These are phyloP conservation scores for Lordiphosa andalusiaca DNA, from an alignment of 2,888 invertebrate species.

Conservation along the genomic window DNA sequence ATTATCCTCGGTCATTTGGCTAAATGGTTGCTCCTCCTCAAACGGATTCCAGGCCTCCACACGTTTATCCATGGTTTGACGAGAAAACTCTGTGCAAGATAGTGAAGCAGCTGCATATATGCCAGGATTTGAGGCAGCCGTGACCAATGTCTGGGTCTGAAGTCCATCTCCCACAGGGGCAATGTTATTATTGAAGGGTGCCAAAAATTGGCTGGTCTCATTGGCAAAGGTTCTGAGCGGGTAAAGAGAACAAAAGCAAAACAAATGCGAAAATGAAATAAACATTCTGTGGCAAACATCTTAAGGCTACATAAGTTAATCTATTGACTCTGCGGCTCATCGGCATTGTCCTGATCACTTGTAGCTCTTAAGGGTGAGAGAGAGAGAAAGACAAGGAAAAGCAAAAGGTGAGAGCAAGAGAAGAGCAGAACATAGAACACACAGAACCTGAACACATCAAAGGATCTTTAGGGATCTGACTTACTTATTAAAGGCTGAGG, in stretches of 20 bases:
- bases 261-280: conserved; percentile 20
- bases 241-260: conserved; percentile 25
- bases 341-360: conserved; percentile 41
- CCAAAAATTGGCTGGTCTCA: conserved; percentile 88
- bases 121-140: conserved; percentile 77
- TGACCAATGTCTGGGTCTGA: conserved; percentile 44
- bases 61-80: conserved; percentile 73
- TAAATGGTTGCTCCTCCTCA: conserved; percentile 88
- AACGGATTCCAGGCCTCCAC: conserved; percentile 92
- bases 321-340: conserved; percentile 62
- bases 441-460: conserved; percentile 8
- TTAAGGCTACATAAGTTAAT: conserved; percentile 33
- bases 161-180: conserved; percentile 55
- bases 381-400: conserved; percentile 29
- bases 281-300: conserved; percentile 3
- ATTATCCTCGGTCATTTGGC: conserved; percentile 89
- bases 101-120: conserved; percentile 72
- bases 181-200: conserved; percentile 83
- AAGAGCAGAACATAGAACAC: conserved; percentile 56
- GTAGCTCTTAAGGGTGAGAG: conserved; percentile 39
- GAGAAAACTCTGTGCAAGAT: conserved; percentile 77
- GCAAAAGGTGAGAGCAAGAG: conserved; percentile 43
- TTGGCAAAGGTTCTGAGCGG: conserved; percentile 85
- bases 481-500: conserved; percentile 90
- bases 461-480: conserved; percentile 44